A percentile compares a stretch with the other conserved stretches of the same genome.
Conservation (phyloP, 2,888 invertebrate genomes). For the Pasiphila rectangulata region DNA sequence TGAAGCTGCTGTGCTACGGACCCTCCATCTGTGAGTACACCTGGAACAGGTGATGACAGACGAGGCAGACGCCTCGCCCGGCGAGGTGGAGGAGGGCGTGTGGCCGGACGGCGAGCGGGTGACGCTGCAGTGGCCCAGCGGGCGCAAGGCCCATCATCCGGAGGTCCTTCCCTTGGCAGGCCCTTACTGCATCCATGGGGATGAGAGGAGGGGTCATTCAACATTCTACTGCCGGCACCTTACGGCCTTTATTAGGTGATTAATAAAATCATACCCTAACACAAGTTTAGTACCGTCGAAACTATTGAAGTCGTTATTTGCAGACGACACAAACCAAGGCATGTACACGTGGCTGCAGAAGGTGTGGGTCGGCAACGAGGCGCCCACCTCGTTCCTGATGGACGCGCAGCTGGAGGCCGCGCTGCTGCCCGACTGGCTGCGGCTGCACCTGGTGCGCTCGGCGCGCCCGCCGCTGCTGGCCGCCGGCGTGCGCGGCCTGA, state of each 20-base stretch:
- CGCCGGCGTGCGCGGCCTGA: constrained; percentile 91
- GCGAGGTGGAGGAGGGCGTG: constrained; percentile 73
- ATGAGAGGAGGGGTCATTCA: too few relatives aligned
- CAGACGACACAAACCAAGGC: constrained; percentile 77
- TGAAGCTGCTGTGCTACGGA: constrained; percentile 70
- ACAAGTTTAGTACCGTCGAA: too few relatives aligned
- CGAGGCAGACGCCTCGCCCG: constrained; percentile 43
- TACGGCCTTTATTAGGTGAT: too few relatives aligned
- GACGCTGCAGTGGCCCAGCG: constrained; percentile 87
- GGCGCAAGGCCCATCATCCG: constrained; percentile 84
- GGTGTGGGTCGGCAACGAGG: constrained; percentile 89
- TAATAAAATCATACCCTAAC: too few relatives aligned
- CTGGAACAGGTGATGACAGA: constrained; percentile 1
- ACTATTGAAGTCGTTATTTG: too few relatives aligned
- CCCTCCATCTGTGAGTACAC: constrained; percentile 61
- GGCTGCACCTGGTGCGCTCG: constrained; percentile 93
- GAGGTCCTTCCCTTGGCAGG: too few relatives aligned
- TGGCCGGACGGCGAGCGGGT: constrained; percentile 85
- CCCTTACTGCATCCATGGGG: too few relatives aligned
- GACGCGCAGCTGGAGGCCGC: constrained; percentile 88
- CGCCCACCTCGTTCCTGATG: constrained; percentile 87
- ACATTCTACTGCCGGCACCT: too few relatives aligned
- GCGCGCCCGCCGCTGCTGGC: constrained; percentile 90
- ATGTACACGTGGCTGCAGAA: constrained; percentile 83
- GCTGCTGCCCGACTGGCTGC: constrained; percentile 95